Evolutionary conservation across 2,113 vertebrate genomes (phyloP), one percentile per base, ranked within the genome.

Genomic region (Eretmochelys imbricata): DNA sequence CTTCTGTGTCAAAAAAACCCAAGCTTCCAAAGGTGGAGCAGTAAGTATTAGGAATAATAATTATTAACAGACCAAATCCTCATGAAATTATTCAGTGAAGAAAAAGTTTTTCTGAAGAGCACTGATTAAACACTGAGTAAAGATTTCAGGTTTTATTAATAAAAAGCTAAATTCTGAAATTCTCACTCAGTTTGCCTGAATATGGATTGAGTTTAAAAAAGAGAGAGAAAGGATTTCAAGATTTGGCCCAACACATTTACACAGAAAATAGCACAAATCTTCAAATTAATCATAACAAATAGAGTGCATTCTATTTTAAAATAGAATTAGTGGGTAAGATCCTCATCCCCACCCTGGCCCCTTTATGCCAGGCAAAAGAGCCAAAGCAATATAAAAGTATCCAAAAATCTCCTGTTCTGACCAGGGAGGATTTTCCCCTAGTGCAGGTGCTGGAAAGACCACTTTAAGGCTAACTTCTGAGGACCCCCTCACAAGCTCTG

Each of bases 121-220:
- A 11, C 53, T 91, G 95, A 24, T n/a, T 85, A 80, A 91, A 65
- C 2, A 84, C 24, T 49, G 12, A 75, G 79, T 84, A 93, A 95
- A 94, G 89, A 82, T 72, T 9, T 13, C 81, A 50, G 1, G 5
- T 35, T 95, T 95, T 82, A 59, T 38, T 51, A 72, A 35, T 2
- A 49, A 75, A 84, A 88, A 69, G 3, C 80, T 65, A 93, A 83
- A 91, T 27, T 35, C 82, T 1, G 2, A 10, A 9, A 89, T 80
- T 29, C 1, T 17, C 8, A 84, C 87, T 38, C 10, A 8, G 42
- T 49, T 5, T 5, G 90, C 54, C 42, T 54, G 27, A 93, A 59
- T 48, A 62, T 48, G 54, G 84, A 31, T 2, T 0, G 0, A 20
- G 22, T 8, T 22, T 13, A 29, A 2, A 38, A 14, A 85, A 9